Conservation (phyloP, 2,113 vertebrate genomes). For the Notechis scutatus region DNA sequence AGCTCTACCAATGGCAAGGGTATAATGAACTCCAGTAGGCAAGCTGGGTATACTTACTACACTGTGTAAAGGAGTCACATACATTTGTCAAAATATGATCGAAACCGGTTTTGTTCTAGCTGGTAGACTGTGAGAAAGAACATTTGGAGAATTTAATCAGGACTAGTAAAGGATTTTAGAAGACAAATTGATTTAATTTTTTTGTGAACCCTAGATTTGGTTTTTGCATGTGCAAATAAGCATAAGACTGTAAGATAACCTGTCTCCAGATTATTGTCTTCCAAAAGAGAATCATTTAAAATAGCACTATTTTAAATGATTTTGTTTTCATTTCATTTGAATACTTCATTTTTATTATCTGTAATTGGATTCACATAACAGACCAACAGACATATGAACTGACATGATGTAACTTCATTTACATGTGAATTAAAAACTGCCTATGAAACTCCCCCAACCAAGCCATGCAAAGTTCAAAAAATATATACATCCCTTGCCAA, state of each 20-base stretch:
- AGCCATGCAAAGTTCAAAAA: neutral
- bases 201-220: neutral
- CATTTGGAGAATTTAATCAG: neutral
- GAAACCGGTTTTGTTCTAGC: neutral
- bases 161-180: neutral
- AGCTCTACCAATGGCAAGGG: neutral
- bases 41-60: neutral
- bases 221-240: neutral
- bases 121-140: neutral
- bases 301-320: neutral
- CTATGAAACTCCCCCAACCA: neutral
- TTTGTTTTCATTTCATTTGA: neutral
- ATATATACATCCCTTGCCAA: neutral
- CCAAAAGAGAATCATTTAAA: neutral
- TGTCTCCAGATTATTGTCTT: neutral
- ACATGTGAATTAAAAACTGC: neutral
- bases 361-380: neutral
- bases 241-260: neutral
- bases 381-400: neutral
- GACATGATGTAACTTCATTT: neutral
- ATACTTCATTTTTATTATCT: neutral
- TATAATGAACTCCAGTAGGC: neutral
- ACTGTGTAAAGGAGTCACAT: neutral
- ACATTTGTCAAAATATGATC: neutral
- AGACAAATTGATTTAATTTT: neutral